Evolutionary conservation across 2,797 vertebrate genomes (phyloP), one percentile per base, ranked within the genome.

Genomic region (Gallinago solitaria): DNA sequence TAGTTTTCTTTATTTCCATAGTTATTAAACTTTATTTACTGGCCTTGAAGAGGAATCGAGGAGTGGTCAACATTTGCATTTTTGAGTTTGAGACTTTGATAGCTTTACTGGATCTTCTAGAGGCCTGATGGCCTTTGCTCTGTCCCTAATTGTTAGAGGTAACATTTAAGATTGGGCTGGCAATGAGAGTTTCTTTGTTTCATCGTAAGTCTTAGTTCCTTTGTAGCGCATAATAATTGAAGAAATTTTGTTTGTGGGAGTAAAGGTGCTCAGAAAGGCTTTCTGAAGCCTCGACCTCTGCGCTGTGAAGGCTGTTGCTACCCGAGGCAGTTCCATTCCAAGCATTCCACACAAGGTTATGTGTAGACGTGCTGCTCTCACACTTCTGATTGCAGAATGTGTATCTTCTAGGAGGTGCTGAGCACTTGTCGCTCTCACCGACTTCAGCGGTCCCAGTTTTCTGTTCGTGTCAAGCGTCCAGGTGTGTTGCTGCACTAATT

Each of bases 11-110:
- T n/a, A 89, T 93, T 95, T 89, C 28, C 41, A 43, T 84, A 92
- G 60, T 94, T 93, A 78, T 39, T 75, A 41, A 87, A 92, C 76
- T 93, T 94, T 92, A 78, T 67, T 91, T 87, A 45, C 74, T 53
- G 69, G 64, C 35, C 83, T 85, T 78, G 78, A 85, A 85, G 64
- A 91, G 41, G 53, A 93, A 28, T 6, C 0, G 4, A 63, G 39
- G 51, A 65, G 9, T 28, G 45, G 48, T 90, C 23, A 70, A n/a
- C 16, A n/a, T 76, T 71, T 87, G 56, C 28, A 5, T 53, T 86
- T 59, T 60, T 57, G 59, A 48, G 10, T 63, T 79, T 64, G 81
- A 79, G 70, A 25, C 33, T 32, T 65, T 7, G 33, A 25, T 47
- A 50, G 32, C 16, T 87, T 94, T 76, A 50, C 47, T 88, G 37